A percentile compares a stretch with the other conserved stretches of the same genome.
Conservation (phyloP, 1,140 invertebrate species). For the Drosophila subpulchrella region DNA sequence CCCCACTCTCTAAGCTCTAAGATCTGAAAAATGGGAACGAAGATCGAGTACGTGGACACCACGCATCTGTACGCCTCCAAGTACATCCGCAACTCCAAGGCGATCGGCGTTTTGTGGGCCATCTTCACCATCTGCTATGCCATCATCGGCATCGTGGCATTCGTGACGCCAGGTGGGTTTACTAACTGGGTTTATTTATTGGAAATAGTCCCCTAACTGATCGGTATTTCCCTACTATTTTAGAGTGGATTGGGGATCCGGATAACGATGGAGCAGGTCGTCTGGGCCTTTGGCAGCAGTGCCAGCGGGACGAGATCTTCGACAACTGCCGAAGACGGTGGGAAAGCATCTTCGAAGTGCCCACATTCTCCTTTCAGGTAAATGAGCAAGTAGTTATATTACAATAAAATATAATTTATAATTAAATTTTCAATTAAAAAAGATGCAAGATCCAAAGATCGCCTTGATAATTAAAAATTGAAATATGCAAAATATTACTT, state of each 20-base stretch:
- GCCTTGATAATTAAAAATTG: too few relatives aligned
- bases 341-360: constrained; percentile 92
- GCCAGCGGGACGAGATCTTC: constrained; percentile 88
- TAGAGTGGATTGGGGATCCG: constrained; percentile 95
- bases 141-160: constrained; percentile 97
- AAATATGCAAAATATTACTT: too few relatives aligned
- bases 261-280: constrained; percentile 94
- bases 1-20: constrained; percentile 6
- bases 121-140: constrained; percentile 98
- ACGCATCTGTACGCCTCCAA: constrained; percentile 95
- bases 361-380: constrained; percentile 90
- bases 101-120: constrained; percentile 98
- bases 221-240: constrained; percentile 3
- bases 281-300: constrained; percentile 96
- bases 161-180: constrained; percentile 92
- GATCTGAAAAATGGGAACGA: constrained; percentile 90
- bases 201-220: constrained; percentile 5
- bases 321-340: constrained; percentile 93
- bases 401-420: too few relatives aligned
- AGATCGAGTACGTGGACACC: constrained; percentile 95
- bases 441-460: too few relatives aligned
- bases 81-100: constrained; percentile 97
- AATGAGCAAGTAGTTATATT: constrained; percentile 45
- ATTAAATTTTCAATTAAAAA: too few relatives aligned
- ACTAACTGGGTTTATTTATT: background rate